A percentile compares a stretch with the other conserved stretches of the same genome.
These are phyloP conservation scores for Paguma larvata DNA, from an alignment of 2,797 vertebrate genomes.

Conservation along the genomic window DNA sequence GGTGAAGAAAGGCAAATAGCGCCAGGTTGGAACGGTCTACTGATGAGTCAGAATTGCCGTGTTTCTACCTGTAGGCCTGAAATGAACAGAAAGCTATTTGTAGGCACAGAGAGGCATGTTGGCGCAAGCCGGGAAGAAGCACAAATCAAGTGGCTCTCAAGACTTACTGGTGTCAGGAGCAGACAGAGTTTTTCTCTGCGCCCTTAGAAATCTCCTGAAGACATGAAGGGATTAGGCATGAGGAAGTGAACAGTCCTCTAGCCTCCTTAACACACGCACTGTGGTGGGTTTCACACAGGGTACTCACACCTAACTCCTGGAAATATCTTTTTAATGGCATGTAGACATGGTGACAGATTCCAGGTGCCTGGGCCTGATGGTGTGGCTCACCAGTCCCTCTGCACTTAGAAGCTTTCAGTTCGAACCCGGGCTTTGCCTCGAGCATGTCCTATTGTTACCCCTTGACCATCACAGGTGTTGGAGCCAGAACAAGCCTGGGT, in stretches of 20 bases:
- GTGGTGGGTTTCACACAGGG: not conserved
- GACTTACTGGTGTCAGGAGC: constrained; percentile 34
- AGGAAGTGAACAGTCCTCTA: not conserved
- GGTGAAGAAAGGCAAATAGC: constrained; percentile 56
- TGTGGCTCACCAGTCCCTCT: not conserved
- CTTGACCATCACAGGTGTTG: not conserved
- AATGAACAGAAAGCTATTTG: not conserved
- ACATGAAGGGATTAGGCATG: not conserved
- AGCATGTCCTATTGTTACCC: not conserved
- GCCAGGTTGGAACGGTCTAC: constrained; percentile 1
- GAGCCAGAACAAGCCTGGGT: not conserved
- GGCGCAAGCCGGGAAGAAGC: constrained; percentile 51
- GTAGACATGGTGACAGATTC: not conserved
- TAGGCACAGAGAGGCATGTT: not conserved
- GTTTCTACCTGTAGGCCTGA: constrained; percentile 30
- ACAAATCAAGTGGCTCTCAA: constrained; percentile 14
- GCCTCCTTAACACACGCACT: not conserved
- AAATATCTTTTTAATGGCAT: not conserved
- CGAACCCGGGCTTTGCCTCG: not conserved
- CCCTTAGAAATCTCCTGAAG: constrained; percentile 28
- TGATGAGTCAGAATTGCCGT: constrained; percentile 67
- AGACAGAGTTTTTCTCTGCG: not conserved
- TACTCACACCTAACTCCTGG: not conserved
- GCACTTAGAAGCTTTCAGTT: not conserved
- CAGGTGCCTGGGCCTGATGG: not conserved